Conservation (phyloP, 2,888 invertebrate species). For the Brassicogethes aeneus region DNA sequence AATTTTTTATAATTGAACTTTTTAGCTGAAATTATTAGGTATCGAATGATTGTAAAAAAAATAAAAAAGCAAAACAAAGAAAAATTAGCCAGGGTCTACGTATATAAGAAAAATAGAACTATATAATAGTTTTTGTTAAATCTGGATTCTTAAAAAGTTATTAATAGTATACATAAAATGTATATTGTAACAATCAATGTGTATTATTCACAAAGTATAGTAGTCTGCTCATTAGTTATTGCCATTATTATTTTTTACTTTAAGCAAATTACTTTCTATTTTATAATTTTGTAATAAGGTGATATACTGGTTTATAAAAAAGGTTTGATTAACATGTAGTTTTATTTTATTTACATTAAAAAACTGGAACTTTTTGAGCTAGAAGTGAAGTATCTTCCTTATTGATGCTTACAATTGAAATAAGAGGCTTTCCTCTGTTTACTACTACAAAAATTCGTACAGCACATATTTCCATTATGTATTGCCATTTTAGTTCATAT, state of each 20-base stretch:
- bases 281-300: background rate
- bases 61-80: background rate
- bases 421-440: conserved; percentile 28
- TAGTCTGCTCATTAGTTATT: background rate
- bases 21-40: background rate
- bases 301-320: background rate
- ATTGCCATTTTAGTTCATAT: conserved; percentile 52
- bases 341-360: conserved; percentile 20
- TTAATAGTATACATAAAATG: too few species aligned
- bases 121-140: background rate
- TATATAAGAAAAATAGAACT: background rate
- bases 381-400: conserved; percentile 32
- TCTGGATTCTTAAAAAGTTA: too few species aligned
- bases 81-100: background rate
- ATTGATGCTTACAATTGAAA: conserved; percentile 34
- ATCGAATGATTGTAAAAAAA: too few species aligned
- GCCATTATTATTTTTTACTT: background rate
- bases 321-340: background rate
- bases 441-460: conserved; percentile 43
- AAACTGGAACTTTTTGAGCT: conserved; percentile 34
- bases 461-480: conserved; percentile 55
- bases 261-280: background rate
- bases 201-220: too few species aligned
- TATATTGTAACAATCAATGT: too few species aligned
- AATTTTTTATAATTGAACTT: background rate